These are phyloP conservation scores for Julus scanicus DNA, from an alignment of 2,888 invertebrate species.

Conservation along the genomic window DNA sequence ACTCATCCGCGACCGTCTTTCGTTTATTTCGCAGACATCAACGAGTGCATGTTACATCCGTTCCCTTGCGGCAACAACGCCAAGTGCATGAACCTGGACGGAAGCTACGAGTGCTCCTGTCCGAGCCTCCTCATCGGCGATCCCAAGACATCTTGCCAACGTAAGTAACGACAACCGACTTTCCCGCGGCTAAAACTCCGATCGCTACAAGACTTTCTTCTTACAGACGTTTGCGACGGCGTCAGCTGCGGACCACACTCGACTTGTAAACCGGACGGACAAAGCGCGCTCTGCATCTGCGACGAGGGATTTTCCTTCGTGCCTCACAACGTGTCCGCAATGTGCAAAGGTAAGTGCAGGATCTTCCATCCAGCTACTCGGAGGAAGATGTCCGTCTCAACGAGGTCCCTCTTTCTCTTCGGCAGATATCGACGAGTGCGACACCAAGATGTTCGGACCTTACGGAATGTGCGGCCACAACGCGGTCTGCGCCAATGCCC, in stretches of 20 bases:
- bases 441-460: constrained; percentile 75
- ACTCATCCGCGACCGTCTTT: no score
- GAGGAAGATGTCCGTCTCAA: no score
- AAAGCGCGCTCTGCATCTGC: constrained; percentile 90
- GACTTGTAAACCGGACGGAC: constrained; percentile 87
- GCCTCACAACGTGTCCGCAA: constrained; percentile 86
- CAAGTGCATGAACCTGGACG: constrained; percentile 63
- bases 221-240: constrained; percentile 85
- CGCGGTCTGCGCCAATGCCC: constrained; percentile 81
- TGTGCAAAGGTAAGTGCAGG: constrained; percentile 76
- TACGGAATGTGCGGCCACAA: constrained; percentile 86
- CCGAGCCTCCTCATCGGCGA: constrained; percentile 62
- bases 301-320: constrained; percentile 94
- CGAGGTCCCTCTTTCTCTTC: not conserved
- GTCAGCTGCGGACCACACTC: constrained; percentile 90
- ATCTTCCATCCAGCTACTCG: no score
- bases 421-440: constrained; percentile 90
- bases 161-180: constrained; percentile 58
- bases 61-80: constrained; percentile 63
- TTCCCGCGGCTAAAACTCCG: not conserved
- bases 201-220: not conserved
- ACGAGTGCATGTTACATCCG: constrained; percentile 61
- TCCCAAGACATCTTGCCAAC: constrained; percentile 61
- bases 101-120: constrained; percentile 62
- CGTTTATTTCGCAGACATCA: constrained; percentile 57